These are phyloP conservation scores for Athrips mouffetella DNA, from an alignment of 2,888 invertebrate genomes.

Conservation along the genomic window DNA sequence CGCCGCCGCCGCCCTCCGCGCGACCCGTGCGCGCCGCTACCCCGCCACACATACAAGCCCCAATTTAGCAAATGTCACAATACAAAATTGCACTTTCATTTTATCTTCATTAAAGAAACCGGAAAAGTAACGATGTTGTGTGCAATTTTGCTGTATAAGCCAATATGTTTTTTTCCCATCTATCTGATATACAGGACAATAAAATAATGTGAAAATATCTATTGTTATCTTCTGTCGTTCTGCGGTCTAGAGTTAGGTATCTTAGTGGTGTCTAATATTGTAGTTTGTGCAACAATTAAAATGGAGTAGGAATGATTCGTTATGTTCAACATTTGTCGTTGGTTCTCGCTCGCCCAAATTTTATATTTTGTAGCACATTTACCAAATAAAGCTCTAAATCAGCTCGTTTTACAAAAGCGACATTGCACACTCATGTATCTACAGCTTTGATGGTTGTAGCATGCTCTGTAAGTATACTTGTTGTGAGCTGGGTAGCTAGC, in stretches of 20 bases:
- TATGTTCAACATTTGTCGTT: no score
- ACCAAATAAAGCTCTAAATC: conserved; percentile 55
- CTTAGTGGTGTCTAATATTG: no score
- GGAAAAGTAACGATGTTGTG: not conserved
- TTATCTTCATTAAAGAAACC: not conserved
- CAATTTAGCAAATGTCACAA: conserved; percentile 16
- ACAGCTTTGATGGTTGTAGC: conserved; percentile 26
- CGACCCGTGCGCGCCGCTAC: conserved; percentile 42
- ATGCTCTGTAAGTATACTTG: conserved; percentile 30
- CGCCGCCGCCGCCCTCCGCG: conserved; percentile 65
- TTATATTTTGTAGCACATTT: conserved; percentile 31
- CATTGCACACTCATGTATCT: conserved; percentile 40
- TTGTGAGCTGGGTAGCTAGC: not conserved
- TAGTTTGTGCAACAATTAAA: no score
- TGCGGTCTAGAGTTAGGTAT: not conserved
- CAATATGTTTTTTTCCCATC: not conserved
- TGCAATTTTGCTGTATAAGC: conserved; percentile 1
- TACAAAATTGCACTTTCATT: not conserved
- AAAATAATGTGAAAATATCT: not conserved
- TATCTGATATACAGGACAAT: not conserved
- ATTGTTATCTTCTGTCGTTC: not conserved
- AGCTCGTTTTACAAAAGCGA: conserved; percentile 53
- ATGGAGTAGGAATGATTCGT: no score
- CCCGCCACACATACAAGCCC: conserved; percentile 24
- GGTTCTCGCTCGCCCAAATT: not conserved